Base-by-base conservation (phyloP, 1,140 invertebrate species). In the Heliconius himera region DNA sequence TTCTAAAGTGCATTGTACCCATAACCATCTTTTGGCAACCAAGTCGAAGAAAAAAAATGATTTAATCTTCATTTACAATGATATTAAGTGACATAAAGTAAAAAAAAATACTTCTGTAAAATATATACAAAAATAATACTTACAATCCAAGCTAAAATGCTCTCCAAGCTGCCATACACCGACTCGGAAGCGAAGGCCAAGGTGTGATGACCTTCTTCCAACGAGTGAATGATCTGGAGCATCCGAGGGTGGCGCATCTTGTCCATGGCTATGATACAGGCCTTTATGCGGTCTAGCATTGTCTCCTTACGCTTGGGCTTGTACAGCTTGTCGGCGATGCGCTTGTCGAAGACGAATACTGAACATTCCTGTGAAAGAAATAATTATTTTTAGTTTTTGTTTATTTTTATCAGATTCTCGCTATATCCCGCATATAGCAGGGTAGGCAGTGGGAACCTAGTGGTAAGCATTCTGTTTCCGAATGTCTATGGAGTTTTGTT, bases 291-390 rank as follows among this genome's bases (percentile, higher is more conserved):
- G 90, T 99, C 98, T 1, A 98, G 97, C 60, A 99, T 97, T 8
- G 96, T 97, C 88, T 99, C 98, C 89, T 98, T 98, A 66, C 98
- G 95, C 85, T 98, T 98, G 4, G 98, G 98, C 88, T 99, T 99
- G 95, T 99, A 98, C 70, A 99, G 95, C 92, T 99, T 99, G 88
- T 99, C 98, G 0, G 98, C 98, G 22, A 97, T 96, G 80, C 97
- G 96, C 90, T 99, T 99, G 90, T 99, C 99, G 91, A 99, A 99
- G 46, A 99, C 95, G 95, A 99, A 99, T 79, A 99, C 97, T 0
- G 98, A 99, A 73, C 97, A 98, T 94, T 99, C 98, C 99, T 99
- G 95, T 8, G 95, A 96, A 87, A 41, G 3, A 70, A 46, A 22
- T 22, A 16, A 11, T 5, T 26, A 4, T 66, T 66, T 66, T 66